Conservation (phyloP, 2,797 vertebrate species). For the Gallinago nigripennis region DNA sequence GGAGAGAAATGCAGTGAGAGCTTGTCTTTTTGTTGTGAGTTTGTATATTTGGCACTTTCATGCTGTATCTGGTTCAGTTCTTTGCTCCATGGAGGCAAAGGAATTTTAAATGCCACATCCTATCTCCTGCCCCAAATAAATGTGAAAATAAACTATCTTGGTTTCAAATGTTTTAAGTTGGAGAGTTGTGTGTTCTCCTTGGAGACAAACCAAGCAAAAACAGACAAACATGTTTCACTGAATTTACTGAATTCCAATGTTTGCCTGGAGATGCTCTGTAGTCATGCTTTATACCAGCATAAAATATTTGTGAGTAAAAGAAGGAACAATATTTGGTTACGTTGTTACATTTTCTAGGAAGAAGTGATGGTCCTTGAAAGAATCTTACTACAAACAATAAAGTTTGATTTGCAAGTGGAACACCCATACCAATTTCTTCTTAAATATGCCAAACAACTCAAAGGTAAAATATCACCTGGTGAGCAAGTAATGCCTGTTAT, state of each 20-base stretch:
- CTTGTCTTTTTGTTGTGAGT: background rate
- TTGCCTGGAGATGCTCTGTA: background rate
- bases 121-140: background rate
- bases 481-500: background rate
- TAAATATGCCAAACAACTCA: constrained; percentile 96
- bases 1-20: background rate
- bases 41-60: background rate
- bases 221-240: background rate
- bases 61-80: background rate
- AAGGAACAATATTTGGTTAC: background rate
- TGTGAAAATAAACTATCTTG: background rate
- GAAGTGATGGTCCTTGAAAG: constrained; percentile 98
- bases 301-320: background rate
- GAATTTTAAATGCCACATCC: background rate
- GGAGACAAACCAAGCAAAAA: background rate
- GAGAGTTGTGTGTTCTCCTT: background rate
- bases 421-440: constrained; percentile 97
- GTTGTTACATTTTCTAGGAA: constrained; percentile 79
- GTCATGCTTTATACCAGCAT: background rate
- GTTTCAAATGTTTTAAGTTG: background rate
- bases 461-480: constrained; percentile 81
- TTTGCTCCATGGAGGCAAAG: background rate
- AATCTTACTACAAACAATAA: constrained; percentile 96
- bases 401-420: constrained; percentile 97
- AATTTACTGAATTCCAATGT: too few relatives aligned